Evolutionary conservation across 2,888 invertebrate species (phyloP), one percentile per base, ranked within the genome.

Genomic region (Drosophila neonasuta): DNA sequence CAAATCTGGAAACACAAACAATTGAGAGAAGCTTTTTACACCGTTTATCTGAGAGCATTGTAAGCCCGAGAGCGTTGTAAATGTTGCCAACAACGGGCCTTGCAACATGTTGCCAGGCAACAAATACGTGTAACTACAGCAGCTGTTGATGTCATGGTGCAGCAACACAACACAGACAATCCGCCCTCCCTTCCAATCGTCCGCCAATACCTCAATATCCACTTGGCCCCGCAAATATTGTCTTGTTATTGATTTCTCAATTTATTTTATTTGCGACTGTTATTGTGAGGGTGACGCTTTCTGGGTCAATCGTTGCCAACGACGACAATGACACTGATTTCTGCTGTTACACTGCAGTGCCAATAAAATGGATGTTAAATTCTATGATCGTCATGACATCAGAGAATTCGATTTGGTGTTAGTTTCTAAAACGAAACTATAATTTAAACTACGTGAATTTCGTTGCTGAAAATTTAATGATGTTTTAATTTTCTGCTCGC

Each of bases 201-300:
- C 36, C n/a, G 6, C 24, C 42, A 30, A 24, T 9, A 0, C 10
- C 20, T n/a, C 39, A 6, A 32, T 3, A 32, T 32, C 32, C 7
- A 15, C 8, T 20, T n/a, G 32, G 32, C 7, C 11, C 3, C 34
- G n/a, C 34, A 52, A 15, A 36, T 7, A n/a, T 45, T 15, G 15
- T 45, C 41, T 34, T 51, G 32, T 29, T 74, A 77, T 77, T 64
- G 77, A 74, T 74, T 74, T 77, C 67, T 17, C 13, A 48, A 57
- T 59, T 46, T 55, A 58, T 71, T 65, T 56, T 30, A 48, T 50
- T 46, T 56, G 15, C n/a, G n/a, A 56, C 15, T 11, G 30, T 9
- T 48, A 8, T 20, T 20, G 10, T n/a, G 10, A 7, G 32, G 13
- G 9, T 17, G 24, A 5, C 24, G 32, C n/a, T 49, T 64, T 42